Evolutionary conservation across 2,113 vertebrate genomes (phyloP).

Genomic region (Sitta europaea): DNA sequence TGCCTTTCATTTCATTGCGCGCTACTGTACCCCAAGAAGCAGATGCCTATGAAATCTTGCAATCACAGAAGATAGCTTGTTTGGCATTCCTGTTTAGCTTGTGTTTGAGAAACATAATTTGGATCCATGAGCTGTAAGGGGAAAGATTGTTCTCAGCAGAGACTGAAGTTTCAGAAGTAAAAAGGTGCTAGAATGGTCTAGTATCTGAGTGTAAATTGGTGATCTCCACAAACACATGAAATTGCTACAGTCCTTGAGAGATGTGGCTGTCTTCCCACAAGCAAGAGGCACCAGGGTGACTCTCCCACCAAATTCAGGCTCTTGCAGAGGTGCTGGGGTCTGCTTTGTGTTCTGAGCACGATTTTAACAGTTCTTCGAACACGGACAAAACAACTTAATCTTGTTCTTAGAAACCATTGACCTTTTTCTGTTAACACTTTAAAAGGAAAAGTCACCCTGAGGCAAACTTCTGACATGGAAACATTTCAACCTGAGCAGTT

Average conservation of each 20-base stretch:
- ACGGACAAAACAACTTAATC: not conserved
- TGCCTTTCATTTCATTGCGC: not conserved
- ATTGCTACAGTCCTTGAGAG: not conserved
- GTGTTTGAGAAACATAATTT: accelerated
- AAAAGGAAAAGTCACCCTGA: not conserved
- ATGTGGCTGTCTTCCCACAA: not conserved
- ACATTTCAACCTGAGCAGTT: not conserved
- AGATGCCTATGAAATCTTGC: not conserved
- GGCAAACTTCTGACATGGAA: not conserved
- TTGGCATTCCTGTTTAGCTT: not conserved
- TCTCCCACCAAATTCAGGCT: not conserved
- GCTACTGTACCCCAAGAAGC: not conserved
- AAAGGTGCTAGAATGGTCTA: accelerated
- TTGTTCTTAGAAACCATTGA: conserved; percentile 4
- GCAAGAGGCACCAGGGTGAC: not conserved
- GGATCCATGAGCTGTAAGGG: not conserved
- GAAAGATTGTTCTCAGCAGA: not conserved
- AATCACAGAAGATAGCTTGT: not conserved
- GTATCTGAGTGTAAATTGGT: not conserved
- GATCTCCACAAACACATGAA: not conserved
- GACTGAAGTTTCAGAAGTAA: not conserved
- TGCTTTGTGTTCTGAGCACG: not conserved
- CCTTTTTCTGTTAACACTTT: conserved; percentile 1
- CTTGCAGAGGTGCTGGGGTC: not conserved
- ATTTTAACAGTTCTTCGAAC: not conserved